Conservation (phyloP, 2,113 vertebrate genomes). For the Donacobius atricapilla region DNA sequence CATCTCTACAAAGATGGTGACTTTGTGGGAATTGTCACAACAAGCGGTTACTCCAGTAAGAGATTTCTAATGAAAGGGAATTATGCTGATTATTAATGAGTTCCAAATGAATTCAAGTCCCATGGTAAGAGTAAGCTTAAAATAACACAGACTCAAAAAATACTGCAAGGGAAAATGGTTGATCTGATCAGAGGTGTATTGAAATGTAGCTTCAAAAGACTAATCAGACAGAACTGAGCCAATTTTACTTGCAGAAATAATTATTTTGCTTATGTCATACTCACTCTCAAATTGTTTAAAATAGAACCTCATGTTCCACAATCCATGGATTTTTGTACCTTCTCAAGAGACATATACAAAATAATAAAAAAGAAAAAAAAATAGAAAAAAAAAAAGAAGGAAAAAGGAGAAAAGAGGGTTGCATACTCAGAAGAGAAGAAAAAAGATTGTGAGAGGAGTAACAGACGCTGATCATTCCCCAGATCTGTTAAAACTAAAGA, state of each 20-base stretch:
- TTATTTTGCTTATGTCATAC: neutral
- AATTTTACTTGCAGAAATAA: neutral
- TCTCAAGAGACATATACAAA: neutral
- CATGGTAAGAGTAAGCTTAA: conserved; percentile 32
- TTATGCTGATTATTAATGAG: conserved; percentile 48
- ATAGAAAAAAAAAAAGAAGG: neutral
- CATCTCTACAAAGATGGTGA: neutral
- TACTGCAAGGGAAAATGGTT: neutral
- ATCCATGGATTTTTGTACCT: neutral
- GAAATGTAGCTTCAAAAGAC: conserved; percentile 3
- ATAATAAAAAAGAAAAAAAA: neutral
- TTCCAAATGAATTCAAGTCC: conserved; percentile 44
- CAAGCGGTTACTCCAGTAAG: neutral
- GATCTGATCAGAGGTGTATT: neutral
- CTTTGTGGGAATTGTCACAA: neutral
- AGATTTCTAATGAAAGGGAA: conserved; percentile 45
- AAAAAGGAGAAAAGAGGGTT: neutral
- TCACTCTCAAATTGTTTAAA: neutral
- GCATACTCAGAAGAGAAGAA: neutral
- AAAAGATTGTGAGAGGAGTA: neutral
- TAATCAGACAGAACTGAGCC: neutral
- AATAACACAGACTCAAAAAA: conserved; percentile 42
- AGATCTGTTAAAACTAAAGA: neutral
- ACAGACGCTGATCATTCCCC: neutral
- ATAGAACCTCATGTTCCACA: neutral